Evolutionary conservation across 2,888 invertebrate genomes (phyloP), one percentile per base, ranked within the genome.

Genomic region (Pseudococcus viburni): DNA sequence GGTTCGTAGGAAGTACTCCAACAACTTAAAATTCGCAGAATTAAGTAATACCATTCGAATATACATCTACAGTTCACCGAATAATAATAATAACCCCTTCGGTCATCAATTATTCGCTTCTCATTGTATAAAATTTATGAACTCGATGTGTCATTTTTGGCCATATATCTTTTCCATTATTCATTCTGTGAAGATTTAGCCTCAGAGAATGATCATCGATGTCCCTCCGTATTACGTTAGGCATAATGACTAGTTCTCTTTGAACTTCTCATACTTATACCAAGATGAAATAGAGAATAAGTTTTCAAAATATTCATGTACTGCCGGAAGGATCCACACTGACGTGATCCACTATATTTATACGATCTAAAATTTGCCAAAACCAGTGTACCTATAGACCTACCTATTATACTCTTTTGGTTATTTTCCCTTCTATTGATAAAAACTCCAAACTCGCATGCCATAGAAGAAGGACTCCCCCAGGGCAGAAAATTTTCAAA

Each of bases 251-350:
- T 64, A 64, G 64, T 64, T 64, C 11, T 59, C 22, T 22, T 22
- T 22, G 22, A 19, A 64, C 64, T 64, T 64, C 59, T 15, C n/a
- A 3, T 6, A 42, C 42, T 17, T 17, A 55, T 12, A 17, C 17
- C 11, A 59, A n/a, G 15, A n/a, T 19, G 17, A 59, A 33, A 19
- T 85, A 42, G 33, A 85, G 64, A 64, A 26, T 64, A 64, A 73
- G n/a, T 33, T 73, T 73, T 73, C 73, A 73, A 73, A 73, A 73
- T 73, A 73, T 39, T 73, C 33, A 12, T 73, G 73, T 73, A 33
- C 17, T 8, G 73, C 73, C 73, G 15, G 73, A 33, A 73, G 73
- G 22, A 22, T 64, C 11, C 64, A 64, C 11, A 22, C 4, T 64
- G 19, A 26, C 26, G 4, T 68, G 22, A 11, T 68, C 15, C 5